Conservation (phyloP, 2,113 vertebrate genomes). For the Charadrius vociferus region DNA sequence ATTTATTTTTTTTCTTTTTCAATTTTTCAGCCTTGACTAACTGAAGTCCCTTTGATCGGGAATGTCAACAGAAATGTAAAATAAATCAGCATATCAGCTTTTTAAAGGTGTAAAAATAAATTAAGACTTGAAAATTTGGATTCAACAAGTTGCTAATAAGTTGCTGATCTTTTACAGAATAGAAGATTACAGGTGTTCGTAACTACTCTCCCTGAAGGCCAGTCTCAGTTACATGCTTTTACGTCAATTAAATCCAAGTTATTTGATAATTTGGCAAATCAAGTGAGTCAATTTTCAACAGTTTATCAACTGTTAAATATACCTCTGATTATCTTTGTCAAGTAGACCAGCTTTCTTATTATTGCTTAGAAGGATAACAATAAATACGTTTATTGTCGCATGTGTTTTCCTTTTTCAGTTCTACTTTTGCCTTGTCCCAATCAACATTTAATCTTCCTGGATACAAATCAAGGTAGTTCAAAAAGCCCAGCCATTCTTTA, state of each 20-base stretch:
- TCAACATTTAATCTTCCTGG: neutral
- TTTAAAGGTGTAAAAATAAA: neutral
- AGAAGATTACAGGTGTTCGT: neutral
- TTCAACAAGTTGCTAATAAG: neutral
- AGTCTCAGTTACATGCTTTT: neutral
- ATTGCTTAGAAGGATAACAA: neutral
- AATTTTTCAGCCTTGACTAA: conserved; percentile 6
- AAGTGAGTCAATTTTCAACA: neutral
- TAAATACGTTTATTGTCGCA: neutral
- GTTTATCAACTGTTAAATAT: neutral
- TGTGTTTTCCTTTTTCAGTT: neutral
- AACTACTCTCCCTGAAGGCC: neutral
- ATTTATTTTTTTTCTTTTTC: neutral
- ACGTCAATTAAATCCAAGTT: neutral
- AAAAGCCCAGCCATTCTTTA: neutral
- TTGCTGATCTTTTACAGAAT: neutral
- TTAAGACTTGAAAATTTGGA: neutral
- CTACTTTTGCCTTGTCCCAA: neutral
- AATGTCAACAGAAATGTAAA: neutral
- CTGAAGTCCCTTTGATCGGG: neutral
- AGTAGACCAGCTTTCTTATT: neutral
- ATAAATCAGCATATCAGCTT: neutral
- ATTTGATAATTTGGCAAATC: neutral
- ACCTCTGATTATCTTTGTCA: neutral
- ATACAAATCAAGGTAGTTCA: neutral